Percentiles rank a stretch among this genome's conserved stretches.
Conservation (phyloP, 1,140 invertebrate genomes). For the Eciton burchellii region DNA sequence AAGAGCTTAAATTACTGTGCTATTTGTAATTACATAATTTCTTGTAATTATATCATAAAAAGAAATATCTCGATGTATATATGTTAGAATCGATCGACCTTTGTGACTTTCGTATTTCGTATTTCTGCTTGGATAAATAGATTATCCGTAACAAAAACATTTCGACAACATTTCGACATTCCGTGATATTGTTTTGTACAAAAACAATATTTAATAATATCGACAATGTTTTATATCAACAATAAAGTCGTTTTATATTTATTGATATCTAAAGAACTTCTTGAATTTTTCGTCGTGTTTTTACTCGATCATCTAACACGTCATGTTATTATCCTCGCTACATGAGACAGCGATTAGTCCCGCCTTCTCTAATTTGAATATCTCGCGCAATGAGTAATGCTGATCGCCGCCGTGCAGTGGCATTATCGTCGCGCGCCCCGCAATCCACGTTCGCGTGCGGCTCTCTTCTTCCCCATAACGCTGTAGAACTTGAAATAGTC, state of each 20-base stretch:
- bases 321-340: not conserved
- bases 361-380: not conserved
- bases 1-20: not conserved
- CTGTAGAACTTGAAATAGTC: conserved; percentile 62
- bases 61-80: not conserved
- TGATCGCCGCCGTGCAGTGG: not conserved
- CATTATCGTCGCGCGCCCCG: not conserved
- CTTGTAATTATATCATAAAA: not conserved
- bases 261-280: not conserved
- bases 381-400: not conserved
- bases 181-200: not conserved
- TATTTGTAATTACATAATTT: not conserved
- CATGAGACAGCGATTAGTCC: not conserved
- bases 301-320: not conserved
- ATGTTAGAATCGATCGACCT: not conserved
- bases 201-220: no score
- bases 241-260: no score
- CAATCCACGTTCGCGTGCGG: not conserved
- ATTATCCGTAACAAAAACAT: no score
- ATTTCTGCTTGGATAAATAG: not conserved
- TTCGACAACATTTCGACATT: not conserved
- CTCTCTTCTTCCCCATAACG: conserved; percentile 21
- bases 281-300: not conserved
- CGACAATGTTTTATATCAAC: no score
- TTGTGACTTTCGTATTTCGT: no score